Conservation (phyloP, 2,888 invertebrate species). For the Nebria brevicollis region DNA sequence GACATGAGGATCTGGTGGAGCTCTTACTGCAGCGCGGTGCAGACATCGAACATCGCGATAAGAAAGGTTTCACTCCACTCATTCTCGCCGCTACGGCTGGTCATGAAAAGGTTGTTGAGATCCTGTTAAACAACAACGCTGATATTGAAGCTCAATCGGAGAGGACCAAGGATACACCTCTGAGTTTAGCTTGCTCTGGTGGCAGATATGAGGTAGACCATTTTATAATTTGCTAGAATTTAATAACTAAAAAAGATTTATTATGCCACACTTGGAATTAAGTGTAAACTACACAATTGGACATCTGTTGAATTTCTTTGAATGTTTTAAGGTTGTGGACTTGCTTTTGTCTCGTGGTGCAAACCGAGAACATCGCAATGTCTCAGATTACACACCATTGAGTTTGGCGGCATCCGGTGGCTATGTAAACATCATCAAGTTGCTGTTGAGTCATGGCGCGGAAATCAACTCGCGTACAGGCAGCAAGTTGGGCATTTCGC, state of each 20-base stretch:
- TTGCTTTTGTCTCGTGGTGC: constrained; percentile 87
- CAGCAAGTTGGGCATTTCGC: constrained; percentile 97
- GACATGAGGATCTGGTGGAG: constrained; percentile 95
- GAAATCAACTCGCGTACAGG: constrained; percentile 98
- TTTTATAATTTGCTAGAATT: too few species aligned
- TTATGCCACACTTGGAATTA: too few species aligned
- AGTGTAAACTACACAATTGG: too few species aligned
- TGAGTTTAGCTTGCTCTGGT: constrained; percentile 96
- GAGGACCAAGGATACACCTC: constrained; percentile 97
- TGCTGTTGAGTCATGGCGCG: constrained; percentile 92
- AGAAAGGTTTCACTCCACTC: constrained; percentile 98
- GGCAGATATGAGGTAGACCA: constrained; percentile 85
- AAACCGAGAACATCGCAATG: constrained; percentile 98
- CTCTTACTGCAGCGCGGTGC: constrained; percentile 91
- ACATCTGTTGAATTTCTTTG: neutral
- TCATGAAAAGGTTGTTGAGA: constrained; percentile 90
- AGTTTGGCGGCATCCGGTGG: constrained; percentile 98
- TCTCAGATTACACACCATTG: constrained; percentile 99
- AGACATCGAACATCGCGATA: constrained; percentile 97
- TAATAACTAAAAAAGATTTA: too few species aligned
- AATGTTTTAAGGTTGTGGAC: constrained; percentile 70
- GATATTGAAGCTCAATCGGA: constrained; percentile 99
- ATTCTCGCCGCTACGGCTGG: constrained; percentile 98
- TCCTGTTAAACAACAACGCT: constrained; percentile 92
- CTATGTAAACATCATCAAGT: constrained; percentile 97